Base-by-base conservation (phyloP, 2,888 invertebrate species). In the Drosophila rubida region DNA sequence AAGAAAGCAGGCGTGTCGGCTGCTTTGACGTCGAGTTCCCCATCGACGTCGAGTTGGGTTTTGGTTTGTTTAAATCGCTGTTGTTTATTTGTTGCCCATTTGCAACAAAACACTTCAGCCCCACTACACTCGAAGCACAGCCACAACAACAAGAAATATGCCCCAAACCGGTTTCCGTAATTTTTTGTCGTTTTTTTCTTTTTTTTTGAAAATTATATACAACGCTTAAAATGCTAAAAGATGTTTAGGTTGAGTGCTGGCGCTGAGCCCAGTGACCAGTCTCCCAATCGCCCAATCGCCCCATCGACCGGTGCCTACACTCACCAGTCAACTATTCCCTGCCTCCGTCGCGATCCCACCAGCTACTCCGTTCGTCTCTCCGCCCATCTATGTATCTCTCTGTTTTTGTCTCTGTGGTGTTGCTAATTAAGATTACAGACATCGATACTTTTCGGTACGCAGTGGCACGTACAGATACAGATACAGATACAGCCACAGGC, bases 391-490 rank as follows among this genome's bases (percentile, higher is more conserved):
- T 23, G 25, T 32, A 32, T 32, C 14, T 23, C 9, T 41, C 48
- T n/a, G 48, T 50, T 13, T 49, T 16, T 46, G 46, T 46, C 37
- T 60, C 80, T 79, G 72, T 54, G 83, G 86, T 83, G 86, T 83
- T 86, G 84, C 82, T 83, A 83, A 83, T 83, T 83, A 83, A 83
- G 82, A 83, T 83, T 83, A 83, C 82, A 83, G 82, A 83, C 82
- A 86, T 83, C 78, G 82, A 83, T 83, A 83, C 86, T 86, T 82
- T 86, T 76, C 61, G 71, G 70, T 69, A 69, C 60, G 85, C 85
- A 82, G 86, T 82, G 81, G 81, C 81, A 81, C 86, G 82, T 82
- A 72, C 66, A 69, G 59, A 63, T 58, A 60, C 53, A 78, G 22
- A 62, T 37, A 60, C 53, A 78, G 22, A 60, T 37, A 37, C 35